These are phyloP conservation scores for Araneus ventricosus DNA, from an alignment of 1,140 invertebrate genomes.

Conservation along the genomic window DNA sequence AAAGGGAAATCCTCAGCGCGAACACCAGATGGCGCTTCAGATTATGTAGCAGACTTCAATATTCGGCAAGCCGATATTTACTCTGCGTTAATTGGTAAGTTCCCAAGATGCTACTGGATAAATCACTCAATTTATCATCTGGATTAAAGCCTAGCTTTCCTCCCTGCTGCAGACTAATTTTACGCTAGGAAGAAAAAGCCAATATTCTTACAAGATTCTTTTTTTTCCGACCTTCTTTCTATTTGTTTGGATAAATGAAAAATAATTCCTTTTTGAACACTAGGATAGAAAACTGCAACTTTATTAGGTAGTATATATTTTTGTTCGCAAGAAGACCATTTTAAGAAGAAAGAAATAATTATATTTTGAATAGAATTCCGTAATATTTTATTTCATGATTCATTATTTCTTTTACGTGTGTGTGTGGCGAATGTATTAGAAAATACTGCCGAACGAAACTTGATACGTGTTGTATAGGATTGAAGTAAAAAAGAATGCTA, in stretches of 20 bases:
- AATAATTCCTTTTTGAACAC: neutral
- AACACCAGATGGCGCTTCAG: conserved; percentile 26
- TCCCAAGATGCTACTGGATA: conserved; percentile 23
- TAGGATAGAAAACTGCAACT: neutral
- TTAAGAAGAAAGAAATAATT: no score
- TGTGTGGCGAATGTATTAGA: no score
- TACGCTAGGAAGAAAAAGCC: neutral
- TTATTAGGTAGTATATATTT: neutral
- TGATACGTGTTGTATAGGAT: no score
- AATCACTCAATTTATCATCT: conserved; percentile 37
- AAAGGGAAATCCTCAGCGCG: neutral
- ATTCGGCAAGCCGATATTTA: conserved; percentile 29
- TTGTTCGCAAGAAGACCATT: no score
- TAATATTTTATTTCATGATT: no score
- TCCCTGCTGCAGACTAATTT: neutral
- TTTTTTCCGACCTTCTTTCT: neutral
- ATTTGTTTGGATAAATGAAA: neutral
- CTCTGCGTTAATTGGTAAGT: conserved; percentile 30
- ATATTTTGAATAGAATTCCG: no score
- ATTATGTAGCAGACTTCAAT: conserved; percentile 17
- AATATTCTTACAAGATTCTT: neutral
- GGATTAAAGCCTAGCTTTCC: neutral
- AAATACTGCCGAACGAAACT: no score
- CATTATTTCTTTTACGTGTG: no score
- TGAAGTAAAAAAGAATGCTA: no score